A percentile compares a stretch with the other conserved stretches of the same genome.
These are phyloP conservation scores for Venustoraphidia nigricollis DNA, from an alignment of 2,888 invertebrate species.

Conservation along the genomic window DNA sequence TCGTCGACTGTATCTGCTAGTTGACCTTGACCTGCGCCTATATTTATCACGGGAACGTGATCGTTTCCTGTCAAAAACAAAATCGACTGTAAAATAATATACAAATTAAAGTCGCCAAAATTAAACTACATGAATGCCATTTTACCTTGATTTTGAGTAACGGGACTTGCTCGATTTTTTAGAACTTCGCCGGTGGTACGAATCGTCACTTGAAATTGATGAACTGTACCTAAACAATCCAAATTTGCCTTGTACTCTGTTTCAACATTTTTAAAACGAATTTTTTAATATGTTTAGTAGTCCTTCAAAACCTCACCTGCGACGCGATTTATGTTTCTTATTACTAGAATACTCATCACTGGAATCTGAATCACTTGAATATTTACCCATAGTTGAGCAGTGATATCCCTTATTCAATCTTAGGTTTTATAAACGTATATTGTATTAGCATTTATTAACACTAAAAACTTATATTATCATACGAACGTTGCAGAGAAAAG, in stretches of 20 bases:
- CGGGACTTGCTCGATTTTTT: not conserved
- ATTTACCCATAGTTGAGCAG: conserved; percentile 27
- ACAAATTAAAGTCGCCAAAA: not conserved
- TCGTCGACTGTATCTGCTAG: conserved; percentile 13
- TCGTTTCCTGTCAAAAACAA: conserved; percentile 12
- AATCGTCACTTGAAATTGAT: not conserved
- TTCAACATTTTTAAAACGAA: not conserved
- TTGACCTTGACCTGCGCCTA: conserved; percentile 13
- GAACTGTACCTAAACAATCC: conserved; percentile 4
- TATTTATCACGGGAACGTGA: conserved; percentile 19
- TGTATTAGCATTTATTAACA: too few relatives aligned
- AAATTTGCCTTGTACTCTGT: not conserved
- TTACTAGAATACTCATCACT: conserved; percentile 21
- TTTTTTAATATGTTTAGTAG: not conserved
- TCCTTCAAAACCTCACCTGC: conserved; percentile 23
- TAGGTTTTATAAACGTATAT: too few relatives aligned
- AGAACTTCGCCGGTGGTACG: conserved; percentile 1
- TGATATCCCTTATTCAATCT: not conserved
- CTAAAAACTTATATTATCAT: too few relatives aligned
- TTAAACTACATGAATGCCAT: not conserved
- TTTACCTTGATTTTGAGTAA: not conserved
- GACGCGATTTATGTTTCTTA: conserved; percentile 24
- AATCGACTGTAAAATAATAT: not conserved
- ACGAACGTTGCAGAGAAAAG: too few relatives aligned
- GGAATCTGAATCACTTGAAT: conserved; percentile 27